These are phyloP conservation scores for Xestia rhomboidea DNA, from an alignment of 2,888 invertebrate species.

Conservation along the genomic window DNA sequence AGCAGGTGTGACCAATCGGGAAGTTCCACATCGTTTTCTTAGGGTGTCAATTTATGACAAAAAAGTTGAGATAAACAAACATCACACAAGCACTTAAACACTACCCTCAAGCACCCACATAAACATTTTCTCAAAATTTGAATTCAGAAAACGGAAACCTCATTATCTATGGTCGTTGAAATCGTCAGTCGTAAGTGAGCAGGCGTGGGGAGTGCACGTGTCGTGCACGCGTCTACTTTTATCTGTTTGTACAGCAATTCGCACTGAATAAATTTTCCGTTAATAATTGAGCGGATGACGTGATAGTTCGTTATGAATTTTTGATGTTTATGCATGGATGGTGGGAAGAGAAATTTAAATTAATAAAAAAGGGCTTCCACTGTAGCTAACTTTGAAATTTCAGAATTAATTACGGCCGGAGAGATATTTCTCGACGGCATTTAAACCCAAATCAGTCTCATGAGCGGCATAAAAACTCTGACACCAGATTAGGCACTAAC, in stretches of 20 bases:
- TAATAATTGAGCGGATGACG: slow-evolving; percentile 55
- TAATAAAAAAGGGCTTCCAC: neutral
- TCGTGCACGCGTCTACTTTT: slow-evolving; percentile 71
- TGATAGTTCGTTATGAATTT: slow-evolving; percentile 34
- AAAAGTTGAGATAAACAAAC: neutral
- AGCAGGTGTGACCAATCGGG: rapidly evolving
- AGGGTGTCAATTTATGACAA: neutral
- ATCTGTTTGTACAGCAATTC: slow-evolving; percentile 80
- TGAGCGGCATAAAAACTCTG: no score
- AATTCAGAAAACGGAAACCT: slow-evolving; percentile 49
- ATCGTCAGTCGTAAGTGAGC: slow-evolving; percentile 68
- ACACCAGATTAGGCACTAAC: no score
- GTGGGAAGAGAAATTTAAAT: no score
- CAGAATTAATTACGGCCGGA: no score
- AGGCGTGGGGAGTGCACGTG: slow-evolving; percentile 72
- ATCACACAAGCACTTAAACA: neutral
- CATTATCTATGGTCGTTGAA: slow-evolving; percentile 62
- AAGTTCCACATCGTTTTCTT: neutral
- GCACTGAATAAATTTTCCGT: slow-evolving; percentile 68
- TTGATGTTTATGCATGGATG: neutral
- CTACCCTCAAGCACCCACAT: neutral
- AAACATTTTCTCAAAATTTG: slow-evolving; percentile 50
- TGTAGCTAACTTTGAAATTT: neutral
- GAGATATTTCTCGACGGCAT: no score
- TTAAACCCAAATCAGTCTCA: no score